phyloP scores from a whole-genome alignment of 2,113 vertebrate species.

The Sylvilagus bachmani region DNA sequence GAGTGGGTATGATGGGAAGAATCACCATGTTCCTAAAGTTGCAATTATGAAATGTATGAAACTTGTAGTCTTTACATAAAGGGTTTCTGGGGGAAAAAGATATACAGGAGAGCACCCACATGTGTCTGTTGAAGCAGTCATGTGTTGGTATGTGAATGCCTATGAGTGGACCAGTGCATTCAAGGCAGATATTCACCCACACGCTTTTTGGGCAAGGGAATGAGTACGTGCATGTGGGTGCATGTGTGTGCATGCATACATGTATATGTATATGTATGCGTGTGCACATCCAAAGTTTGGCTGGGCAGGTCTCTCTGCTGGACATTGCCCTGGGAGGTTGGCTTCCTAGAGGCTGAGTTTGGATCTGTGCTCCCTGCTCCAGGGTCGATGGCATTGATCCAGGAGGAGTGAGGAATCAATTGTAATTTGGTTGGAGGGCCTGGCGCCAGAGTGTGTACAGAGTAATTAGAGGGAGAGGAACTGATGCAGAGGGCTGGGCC shows the following conservation, averaged over 20 bases:
- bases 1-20: too few relatives aligned
- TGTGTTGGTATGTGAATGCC: background rate
- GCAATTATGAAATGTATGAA: too few relatives aligned
- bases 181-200: background rate
- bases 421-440: conserved; percentile 86
- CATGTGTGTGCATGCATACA: too few relatives aligned
- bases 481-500: background rate
- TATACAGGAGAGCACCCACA: background rate
- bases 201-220: background rate
- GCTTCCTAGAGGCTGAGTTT: conserved; percentile 56
- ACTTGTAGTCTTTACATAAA: too few relatives aligned
- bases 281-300: background rate
- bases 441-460: conserved; percentile 70
- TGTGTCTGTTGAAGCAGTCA: background rate
- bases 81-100: too few relatives aligned
- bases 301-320: background rate
- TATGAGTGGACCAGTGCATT: background rate
- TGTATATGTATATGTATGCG: fast-evolving
- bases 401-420: conserved; percentile 86
- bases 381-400: conserved; percentile 87
- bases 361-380: conserved; percentile 85
- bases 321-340: background rate
- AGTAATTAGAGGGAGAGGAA: conserved; percentile 86
- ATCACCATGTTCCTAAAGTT: too few relatives aligned
- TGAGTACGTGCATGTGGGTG: background rate